Conservation (phyloP, 64 coral and sea anemone genomes). For the Montipora foliosa region DNA sequence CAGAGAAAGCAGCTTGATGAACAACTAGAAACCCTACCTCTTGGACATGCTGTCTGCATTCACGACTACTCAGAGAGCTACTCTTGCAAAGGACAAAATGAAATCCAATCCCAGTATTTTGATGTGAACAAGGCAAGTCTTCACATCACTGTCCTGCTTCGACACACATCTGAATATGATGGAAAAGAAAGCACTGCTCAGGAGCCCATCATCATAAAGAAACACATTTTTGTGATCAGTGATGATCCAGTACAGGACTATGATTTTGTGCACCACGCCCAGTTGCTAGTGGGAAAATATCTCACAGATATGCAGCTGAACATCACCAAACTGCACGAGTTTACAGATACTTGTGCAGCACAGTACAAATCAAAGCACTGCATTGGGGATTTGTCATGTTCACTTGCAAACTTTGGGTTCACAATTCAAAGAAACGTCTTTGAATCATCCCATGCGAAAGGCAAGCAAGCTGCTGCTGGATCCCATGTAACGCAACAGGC, state of each 20-base stretch:
- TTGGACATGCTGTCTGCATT: constrained; percentile 28
- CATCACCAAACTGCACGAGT: neutral
- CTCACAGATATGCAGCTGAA: no score
- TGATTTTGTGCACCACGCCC: no score
- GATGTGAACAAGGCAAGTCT: constrained; percentile 4
- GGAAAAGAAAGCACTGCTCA: no score
- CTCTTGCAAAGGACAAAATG: constrained; percentile 23
- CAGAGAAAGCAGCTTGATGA: constrained; percentile 43
- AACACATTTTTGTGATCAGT: constrained; percentile 8
- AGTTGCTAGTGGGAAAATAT: no score
- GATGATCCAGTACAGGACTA: neutral
- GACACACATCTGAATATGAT: constrained; percentile 2
- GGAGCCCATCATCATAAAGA: no score
- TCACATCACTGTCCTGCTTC: constrained; percentile 1
- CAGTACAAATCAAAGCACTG: neutral
- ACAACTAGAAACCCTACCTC: constrained; percentile 26
- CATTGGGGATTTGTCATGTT: no score
- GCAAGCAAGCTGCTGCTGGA: no score
- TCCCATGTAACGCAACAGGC: no score
- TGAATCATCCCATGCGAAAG: no score
- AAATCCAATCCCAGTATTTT: constrained; percentile 32
- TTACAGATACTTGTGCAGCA: constrained; percentile 18
- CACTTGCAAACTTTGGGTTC: no score
- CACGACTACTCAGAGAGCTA: constrained; percentile 36
- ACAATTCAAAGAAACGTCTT: no score